Evolutionary conservation across 2,888 invertebrate genomes (phyloP), one percentile per base, ranked within the genome.

Genomic region (Pristionchus mayeri): DNA sequence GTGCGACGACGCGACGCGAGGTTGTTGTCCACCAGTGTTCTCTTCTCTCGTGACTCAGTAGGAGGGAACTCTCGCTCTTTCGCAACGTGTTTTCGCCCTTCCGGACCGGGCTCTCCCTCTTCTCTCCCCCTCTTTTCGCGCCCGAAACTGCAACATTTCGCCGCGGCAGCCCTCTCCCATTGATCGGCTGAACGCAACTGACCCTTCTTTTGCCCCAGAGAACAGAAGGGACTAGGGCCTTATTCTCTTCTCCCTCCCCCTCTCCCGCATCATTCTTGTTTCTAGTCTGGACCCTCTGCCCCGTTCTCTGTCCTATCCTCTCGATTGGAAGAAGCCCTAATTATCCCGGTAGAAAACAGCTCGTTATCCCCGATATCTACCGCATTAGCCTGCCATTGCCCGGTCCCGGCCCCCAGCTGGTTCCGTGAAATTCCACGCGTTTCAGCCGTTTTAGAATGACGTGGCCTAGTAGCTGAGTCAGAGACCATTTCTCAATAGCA

Each of bases 121-220:
- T 50, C 50, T 50, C 50, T 50, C 50, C 18, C 2, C 18, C 2
- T 50, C 50, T 50, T 18, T 50, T n/a, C n/a, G 57, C 57, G 57
- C 57, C 27, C 57, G 30, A 60, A 60, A 60, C 57, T 60, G 57
- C 24, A 60, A 60, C 57, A 60, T 30, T 27, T 9, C 57, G 11
- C 57, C 57, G 27, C 24, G 27, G 6, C 30, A n/a, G 21, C 57
- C 30, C 57, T 60, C 24, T 24, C 27, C 57, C 57, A 60, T 60
- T 60, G 57, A 60, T 60, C 30, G 57, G n/a, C n/a, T 60, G 57
- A 60, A 60, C 57, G 57, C 18, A 13, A 27, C 57, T 60, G 57
- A 60, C 57, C 57, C 24, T 24, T n/a, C 21, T 21, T 54, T 24
- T 54, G 54, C 54, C 21, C 24, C 27, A 52, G 52, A 52, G 27